These are phyloP conservation scores for Girardinus metallicus DNA, from an alignment of 2,797 vertebrate species.

Conservation along the genomic window DNA sequence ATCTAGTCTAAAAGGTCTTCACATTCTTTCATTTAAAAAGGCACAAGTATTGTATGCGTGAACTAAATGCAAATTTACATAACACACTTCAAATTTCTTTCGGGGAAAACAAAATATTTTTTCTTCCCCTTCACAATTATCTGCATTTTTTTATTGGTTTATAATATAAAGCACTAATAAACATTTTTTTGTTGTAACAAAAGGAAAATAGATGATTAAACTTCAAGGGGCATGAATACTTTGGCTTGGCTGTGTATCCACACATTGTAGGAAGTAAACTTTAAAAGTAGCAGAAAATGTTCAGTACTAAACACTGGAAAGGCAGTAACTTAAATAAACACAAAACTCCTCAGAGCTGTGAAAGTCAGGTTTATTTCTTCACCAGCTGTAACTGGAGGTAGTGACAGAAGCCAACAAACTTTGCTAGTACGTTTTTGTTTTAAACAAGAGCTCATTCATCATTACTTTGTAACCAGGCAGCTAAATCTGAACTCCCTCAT, in stretches of 20 bases:
- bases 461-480: slow-evolving; percentile 21
- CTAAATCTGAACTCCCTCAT: slow-evolving; percentile 33
- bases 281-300: neutral
- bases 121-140: neutral
- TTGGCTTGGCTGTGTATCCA: neutral
- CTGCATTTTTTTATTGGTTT: neutral
- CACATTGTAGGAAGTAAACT: no score
- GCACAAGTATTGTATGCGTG: neutral
- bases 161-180: no score
- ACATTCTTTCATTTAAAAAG: neutral
- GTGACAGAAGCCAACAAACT: slow-evolving; percentile 25
- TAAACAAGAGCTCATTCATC: slow-evolving; percentile 29
- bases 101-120: neutral
- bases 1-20: neutral
- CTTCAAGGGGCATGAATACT: neutral
- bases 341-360: slow-evolving; percentile 15
- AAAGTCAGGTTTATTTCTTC: slow-evolving; percentile 72
- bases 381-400: slow-evolving; percentile 46
- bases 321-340: neutral
- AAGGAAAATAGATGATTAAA: neutral
- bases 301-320: neutral
- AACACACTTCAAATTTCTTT: neutral
- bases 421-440: slow-evolving; percentile 23
- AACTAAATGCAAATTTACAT: neutral
- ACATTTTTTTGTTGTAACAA: neutral